These are phyloP conservation scores for Lasioglossum vierecki DNA, from an alignment of 2,888 invertebrate genomes.

Conservation along the genomic window DNA sequence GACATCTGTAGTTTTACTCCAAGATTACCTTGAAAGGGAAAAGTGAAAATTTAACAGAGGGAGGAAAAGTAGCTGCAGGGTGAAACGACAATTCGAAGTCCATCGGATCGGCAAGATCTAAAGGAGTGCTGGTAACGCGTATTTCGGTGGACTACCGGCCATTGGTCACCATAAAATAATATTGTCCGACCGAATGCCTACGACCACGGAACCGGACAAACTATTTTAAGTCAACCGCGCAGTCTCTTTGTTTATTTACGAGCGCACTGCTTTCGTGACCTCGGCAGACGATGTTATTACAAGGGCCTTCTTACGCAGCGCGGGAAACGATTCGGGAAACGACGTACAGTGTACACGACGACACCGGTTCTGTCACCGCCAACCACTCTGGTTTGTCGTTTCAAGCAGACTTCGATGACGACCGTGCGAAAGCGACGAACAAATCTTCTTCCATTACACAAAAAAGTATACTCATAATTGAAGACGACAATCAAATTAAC, in stretches of 20 bases:
- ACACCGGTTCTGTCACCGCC: constrained; percentile 55
- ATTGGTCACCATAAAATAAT: constrained; percentile 70
- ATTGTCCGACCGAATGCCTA: constrained; percentile 71
- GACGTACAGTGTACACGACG: constrained; percentile 38
- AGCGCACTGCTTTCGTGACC: constrained; percentile 55
- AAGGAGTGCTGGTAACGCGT: constrained; percentile 36
- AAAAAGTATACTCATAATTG: neutral
- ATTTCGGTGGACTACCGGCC: constrained; percentile 42
- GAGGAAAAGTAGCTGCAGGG: too few relatives aligned
- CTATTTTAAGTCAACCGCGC: constrained; percentile 59
- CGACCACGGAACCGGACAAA: constrained; percentile 53
- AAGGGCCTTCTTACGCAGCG: constrained; percentile 61
- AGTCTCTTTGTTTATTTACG: constrained; percentile 67
- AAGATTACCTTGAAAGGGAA: too few relatives aligned
- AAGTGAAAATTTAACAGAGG: too few relatives aligned
- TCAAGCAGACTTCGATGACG: constrained; percentile 5
- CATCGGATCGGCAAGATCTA: constrained; percentile 61
- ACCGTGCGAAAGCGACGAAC: neutral
- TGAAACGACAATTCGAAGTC: constrained; percentile 23
- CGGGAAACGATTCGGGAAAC: constrained; percentile 62
- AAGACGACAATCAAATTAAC: neutral
- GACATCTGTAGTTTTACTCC: too few relatives aligned
- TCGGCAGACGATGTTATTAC: constrained; percentile 68
- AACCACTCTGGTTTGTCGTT: constrained; percentile 7
- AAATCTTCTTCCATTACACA: neutral